These are phyloP conservation scores for Dryoscopus gambensis DNA, from an alignment of 2,113 vertebrate species.

Conservation along the genomic window DNA sequence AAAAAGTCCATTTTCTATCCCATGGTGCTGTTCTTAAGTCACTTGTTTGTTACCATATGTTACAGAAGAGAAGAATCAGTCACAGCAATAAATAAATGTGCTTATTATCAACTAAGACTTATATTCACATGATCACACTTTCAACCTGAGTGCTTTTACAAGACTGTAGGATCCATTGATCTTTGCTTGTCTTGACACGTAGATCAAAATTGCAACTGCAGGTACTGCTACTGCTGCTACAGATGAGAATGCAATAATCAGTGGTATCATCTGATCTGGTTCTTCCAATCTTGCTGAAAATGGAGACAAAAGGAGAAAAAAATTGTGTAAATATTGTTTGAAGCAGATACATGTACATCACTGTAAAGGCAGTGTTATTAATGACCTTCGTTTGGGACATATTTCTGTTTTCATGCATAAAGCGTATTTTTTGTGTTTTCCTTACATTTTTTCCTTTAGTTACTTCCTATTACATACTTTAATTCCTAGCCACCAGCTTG, in stretches of 20 bases:
- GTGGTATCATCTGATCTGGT: slow-evolving; percentile 28
- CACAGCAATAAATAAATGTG: slow-evolving; percentile 18
- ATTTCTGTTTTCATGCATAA: not conserved
- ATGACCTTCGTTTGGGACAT: not conserved
- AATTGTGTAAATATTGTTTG: not conserved
- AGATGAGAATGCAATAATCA: slow-evolving; percentile 60
- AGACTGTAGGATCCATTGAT: slow-evolving; percentile 78
- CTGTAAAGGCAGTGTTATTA: not conserved
- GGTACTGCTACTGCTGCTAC: slow-evolving; percentile 59
- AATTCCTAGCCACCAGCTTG: not conserved
- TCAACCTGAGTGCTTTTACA: slow-evolving; percentile 67
- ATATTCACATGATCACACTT: slow-evolving; percentile 49
- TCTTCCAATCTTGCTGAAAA: slow-evolving; percentile 62
- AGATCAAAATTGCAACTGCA: slow-evolving; percentile 60
- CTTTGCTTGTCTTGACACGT: slow-evolving; percentile 71
- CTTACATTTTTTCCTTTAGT: not conserved
- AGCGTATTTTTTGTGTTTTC: not conserved
- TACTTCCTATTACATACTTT: not conserved
- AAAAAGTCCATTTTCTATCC: not conserved
- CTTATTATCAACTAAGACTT: not conserved
- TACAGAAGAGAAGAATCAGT: not conserved
- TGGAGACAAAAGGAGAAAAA: not conserved
- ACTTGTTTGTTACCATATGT: not conserved
- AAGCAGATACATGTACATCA: not conserved
- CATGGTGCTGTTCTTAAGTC: not conserved